A percentile compares a stretch with the other conserved stretches of the same genome.
phyloP scores from a whole-genome alignment of 2,888 invertebrate genomes.

The Cryptosula pallasiana region DNA sequence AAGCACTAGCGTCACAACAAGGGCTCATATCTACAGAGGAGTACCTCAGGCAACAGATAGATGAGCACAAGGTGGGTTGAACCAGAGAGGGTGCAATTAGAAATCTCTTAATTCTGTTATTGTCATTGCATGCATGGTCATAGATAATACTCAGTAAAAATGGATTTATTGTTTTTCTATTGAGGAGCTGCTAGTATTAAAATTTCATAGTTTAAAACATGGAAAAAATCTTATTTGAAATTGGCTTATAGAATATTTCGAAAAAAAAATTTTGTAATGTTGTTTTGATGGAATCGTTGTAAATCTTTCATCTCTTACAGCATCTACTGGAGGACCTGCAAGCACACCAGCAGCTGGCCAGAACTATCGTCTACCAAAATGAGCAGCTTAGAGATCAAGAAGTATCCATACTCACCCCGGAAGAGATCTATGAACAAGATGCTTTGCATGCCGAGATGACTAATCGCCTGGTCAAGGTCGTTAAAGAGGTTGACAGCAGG shows the following conservation, averaged over 20 bases:
- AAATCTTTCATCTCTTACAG: too few species aligned
- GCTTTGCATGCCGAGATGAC: conserved; percentile 1
- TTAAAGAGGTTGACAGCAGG: conserved; percentile 17
- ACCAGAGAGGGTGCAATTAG: too few species aligned
- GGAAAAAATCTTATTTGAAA: too few species aligned
- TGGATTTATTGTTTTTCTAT: too few species aligned
- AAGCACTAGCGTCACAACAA: conserved; percentile 76
- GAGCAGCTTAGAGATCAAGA: conserved; percentile 83
- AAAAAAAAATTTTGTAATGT: too few species aligned
- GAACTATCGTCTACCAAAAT: conserved; percentile 81
- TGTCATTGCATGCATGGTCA: too few species aligned
- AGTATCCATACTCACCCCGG: conserved; percentile 83
- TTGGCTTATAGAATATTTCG: too few species aligned
- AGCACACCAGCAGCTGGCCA: conserved; percentile 74
- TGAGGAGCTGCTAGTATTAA: too few species aligned
- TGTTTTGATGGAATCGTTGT: too few species aligned
- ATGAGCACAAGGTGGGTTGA: conserved; percentile 40
- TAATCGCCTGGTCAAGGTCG: background rate
- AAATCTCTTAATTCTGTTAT: too few species aligned
- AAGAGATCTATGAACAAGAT: conserved; percentile 63
- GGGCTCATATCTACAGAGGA: conserved; percentile 80
- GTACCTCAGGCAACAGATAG: conserved; percentile 61
- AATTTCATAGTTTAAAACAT: too few species aligned
- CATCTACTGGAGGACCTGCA: conserved; percentile 85
- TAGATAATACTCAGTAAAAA: too few species aligned